Evolutionary conservation across 2,113 vertebrate genomes (phyloP).

Genomic region (Phalacrocorax aristotelis): DNA sequence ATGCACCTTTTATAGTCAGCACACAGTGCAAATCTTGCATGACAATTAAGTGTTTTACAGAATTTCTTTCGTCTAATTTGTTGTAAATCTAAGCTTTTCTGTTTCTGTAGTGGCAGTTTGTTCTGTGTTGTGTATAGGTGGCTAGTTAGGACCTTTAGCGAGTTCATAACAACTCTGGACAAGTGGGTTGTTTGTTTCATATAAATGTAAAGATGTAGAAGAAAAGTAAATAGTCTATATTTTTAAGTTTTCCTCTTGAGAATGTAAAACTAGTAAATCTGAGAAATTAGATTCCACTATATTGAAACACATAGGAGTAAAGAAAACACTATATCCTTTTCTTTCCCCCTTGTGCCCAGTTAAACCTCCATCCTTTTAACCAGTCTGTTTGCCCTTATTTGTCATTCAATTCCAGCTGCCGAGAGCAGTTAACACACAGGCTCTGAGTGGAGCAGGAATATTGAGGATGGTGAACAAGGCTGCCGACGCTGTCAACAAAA

Average conservation of each 20-base stretch:
- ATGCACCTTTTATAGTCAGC: not conserved
- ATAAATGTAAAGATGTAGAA: conserved; percentile 86
- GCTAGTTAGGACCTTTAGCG: conserved; percentile 54
- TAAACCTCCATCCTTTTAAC: conserved; percentile 87
- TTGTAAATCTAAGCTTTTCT: not conserved
- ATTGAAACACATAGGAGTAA: conserved; percentile 79
- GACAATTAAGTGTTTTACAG: not conserved
- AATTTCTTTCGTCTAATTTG: not conserved
- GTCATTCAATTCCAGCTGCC: conserved; percentile 97
- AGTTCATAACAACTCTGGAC: conserved; percentile 78
- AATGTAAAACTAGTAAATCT: conserved; percentile 78
- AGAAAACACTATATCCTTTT: conserved; percentile 77
- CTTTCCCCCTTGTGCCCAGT: conserved; percentile 77
- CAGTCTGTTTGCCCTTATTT: conserved; percentile 92
- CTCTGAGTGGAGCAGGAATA: conserved; percentile 96
- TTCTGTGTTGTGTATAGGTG: conserved; percentile 53
- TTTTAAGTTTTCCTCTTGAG: conserved; percentile 81
- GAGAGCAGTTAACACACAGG: conserved; percentile 96
- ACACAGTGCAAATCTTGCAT: not conserved
- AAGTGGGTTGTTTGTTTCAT: conserved; percentile 76
- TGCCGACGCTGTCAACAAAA: conserved; percentile 99
- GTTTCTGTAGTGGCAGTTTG: conserved; percentile 9
- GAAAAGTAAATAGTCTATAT: conserved; percentile 85
- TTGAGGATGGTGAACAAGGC: conserved; percentile 99
- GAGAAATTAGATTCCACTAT: conserved; percentile 86